Evolutionary conservation across 1,140 invertebrate species (phyloP).

Genomic region (Sweltsa coloradensis): DNA sequence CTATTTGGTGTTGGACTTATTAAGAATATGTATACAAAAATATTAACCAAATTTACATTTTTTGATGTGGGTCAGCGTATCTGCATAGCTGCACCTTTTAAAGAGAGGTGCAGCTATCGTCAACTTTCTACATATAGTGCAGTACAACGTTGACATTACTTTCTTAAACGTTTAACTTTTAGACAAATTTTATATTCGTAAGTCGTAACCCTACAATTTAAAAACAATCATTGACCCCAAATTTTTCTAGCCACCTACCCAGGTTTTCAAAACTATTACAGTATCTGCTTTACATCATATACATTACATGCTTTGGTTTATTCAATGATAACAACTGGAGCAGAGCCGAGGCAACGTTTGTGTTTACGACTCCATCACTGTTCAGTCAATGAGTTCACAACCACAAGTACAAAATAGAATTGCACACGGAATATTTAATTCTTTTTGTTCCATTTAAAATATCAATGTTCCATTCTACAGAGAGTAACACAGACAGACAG

Average conservation of each 20-base stretch:
- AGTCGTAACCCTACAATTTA: conserved; percentile 8
- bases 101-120: background rate
- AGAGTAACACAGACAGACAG: conserved; percentile 10
- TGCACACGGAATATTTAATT: conserved; percentile 1
- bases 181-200: background rate
- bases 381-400: conserved; percentile 13
- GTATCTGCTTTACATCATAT: conserved; percentile 12
- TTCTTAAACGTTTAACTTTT: conserved; percentile 2
- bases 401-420: conserved; percentile 12
- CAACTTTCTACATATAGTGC: no score
- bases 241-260: conserved; percentile 9
- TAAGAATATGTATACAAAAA: conserved; percentile 15
- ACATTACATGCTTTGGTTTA: conserved; percentile 16
- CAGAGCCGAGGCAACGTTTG: conserved; percentile 1
- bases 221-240: conserved; percentile 5
- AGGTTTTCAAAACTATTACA: conserved; percentile 5
- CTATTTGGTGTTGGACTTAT: conserved; percentile 8
- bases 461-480: conserved; percentile 4
- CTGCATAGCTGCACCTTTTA: conserved; percentile 1
- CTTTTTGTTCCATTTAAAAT: conserved; percentile 9
- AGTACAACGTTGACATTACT: conserved; percentile 5
- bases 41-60: conserved; percentile 15
- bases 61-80: background rate
- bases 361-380: background rate
- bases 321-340: conserved; percentile 13